Percentiles rank a stretch among this genome's conserved stretches.
phyloP scores from a whole-genome alignment of 1,140 invertebrate genomes.

The Lordiphosa clarofinis region DNA sequence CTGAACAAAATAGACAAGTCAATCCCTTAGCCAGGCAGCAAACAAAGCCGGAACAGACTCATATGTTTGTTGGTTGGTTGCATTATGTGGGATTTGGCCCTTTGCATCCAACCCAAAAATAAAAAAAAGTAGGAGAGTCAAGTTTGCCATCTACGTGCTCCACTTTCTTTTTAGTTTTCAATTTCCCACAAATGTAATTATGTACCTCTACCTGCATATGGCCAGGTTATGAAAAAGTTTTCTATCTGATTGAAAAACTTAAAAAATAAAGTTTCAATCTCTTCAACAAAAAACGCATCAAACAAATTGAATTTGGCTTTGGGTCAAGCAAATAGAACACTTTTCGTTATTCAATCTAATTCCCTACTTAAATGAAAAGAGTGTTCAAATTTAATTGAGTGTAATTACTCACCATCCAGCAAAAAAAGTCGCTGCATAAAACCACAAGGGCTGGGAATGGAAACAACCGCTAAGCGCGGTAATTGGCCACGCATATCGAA shows the following conservation, averaged over 20 bases:
- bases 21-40: conserved; percentile 43
- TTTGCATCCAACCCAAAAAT: conserved; percentile 55
- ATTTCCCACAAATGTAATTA: too few relatives aligned
- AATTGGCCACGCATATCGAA: conserved; percentile 25
- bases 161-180: conserved; percentile 3
- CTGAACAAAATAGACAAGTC: conserved; percentile 61
- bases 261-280: too few relatives aligned
- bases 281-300: too few relatives aligned
- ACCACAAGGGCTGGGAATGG: conserved; percentile 24
- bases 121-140: conserved; percentile 62
- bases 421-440: not conserved
- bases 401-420: not conserved
- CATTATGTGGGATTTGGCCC: conserved; percentile 65
- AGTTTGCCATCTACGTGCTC: conserved; percentile 32
- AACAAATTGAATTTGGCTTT: too few relatives aligned
- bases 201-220: too few relatives aligned
- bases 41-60: conserved; percentile 19
- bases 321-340: too few relatives aligned
- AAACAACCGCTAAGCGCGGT: conserved; percentile 23
- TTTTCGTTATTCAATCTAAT: not conserved
- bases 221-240: too few relatives aligned
- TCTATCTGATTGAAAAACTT: too few relatives aligned
- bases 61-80: conserved; percentile 35
- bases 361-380: not conserved
- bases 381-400: not conserved